Evolutionary conservation across 2,797 vertebrate genomes (phyloP).

Genomic region (Calcarius lapponicus): DNA sequence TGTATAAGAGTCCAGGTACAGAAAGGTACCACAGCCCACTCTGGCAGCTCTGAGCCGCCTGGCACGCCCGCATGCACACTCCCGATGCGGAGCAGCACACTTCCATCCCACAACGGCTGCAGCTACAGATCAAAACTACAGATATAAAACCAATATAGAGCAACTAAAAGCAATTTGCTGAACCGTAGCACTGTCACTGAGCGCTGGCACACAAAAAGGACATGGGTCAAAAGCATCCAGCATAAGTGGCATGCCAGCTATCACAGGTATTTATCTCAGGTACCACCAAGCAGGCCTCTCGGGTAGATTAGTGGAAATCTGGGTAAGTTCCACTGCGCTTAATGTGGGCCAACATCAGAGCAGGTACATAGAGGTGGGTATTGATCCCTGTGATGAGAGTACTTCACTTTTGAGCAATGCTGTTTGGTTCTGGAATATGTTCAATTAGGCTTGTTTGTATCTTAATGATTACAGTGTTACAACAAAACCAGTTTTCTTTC

Average conservation of each 20-base stretch:
- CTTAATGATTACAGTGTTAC: neutral
- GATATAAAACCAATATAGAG: neutral
- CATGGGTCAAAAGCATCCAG: neutral
- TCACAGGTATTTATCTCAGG: neutral
- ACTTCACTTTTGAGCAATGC: neutral
- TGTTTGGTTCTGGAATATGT: neutral
- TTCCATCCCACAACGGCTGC: neutral
- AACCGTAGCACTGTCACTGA: neutral
- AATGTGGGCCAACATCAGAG: neutral
- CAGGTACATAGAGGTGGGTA: neutral
- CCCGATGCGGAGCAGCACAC: rapidly evolving
- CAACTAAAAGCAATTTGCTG: neutral
- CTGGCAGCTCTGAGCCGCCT: neutral
- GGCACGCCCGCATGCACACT: rapidly evolving
- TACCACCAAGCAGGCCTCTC: neutral
- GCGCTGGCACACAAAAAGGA: neutral
- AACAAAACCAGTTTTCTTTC: neutral
- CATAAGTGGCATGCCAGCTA: rapidly evolving
- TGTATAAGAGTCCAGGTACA: neutral
- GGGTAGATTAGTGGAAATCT: neutral
- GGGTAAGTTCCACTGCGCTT: neutral
- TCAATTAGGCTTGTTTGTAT: neutral
- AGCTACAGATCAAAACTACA: neutral
- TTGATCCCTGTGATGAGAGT: neutral
- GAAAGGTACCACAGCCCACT: neutral